Conservation (phyloP, 2,888 invertebrate genomes). For the Ellobium chinense region DNA sequence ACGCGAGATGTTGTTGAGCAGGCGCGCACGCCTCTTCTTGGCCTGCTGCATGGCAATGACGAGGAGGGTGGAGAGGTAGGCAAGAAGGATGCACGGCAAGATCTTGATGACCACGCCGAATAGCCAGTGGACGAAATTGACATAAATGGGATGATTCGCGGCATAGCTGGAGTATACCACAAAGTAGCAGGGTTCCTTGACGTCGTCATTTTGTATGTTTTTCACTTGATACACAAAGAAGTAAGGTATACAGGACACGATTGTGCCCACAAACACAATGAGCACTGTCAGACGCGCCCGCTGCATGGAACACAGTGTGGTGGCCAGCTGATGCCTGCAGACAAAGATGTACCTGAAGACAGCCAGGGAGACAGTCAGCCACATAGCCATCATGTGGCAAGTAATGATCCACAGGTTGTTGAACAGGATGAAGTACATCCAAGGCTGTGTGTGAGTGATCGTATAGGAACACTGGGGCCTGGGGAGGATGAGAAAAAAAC, state of each 20-base stretch:
- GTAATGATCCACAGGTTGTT: constrained; percentile 76
- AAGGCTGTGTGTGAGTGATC: constrained; percentile 48
- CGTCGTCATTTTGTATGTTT: constrained; percentile 21
- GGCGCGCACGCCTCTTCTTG: constrained; percentile 67
- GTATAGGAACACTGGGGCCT: constrained; percentile 7
- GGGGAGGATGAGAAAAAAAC: background rate
- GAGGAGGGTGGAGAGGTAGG: constrained; percentile 82
- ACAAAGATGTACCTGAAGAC: constrained; percentile 90
- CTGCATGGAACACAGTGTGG: constrained; percentile 72
- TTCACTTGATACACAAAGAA: constrained; percentile 71
- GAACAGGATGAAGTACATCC: constrained; percentile 75
- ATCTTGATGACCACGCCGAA: constrained; percentile 95
- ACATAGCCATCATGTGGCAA: constrained; percentile 92
- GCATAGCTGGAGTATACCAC: constrained; percentile 65
- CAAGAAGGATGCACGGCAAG: constrained; percentile 91
- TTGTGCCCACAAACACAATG: constrained; percentile 67
- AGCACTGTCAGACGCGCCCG: constrained; percentile 74
- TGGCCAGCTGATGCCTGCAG: constrained; percentile 75
- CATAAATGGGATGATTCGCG: constrained; percentile 57
- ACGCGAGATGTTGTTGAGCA: constrained; percentile 70
- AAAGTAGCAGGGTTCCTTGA: constrained; percentile 62
- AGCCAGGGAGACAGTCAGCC: constrained; percentile 94
- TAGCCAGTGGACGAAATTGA: constrained; percentile 89
- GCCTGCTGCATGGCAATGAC: constrained; percentile 76
- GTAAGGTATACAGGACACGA: constrained; percentile 75